phyloP scores from a whole-genome alignment of 2,888 invertebrate genomes.

The Phalera bucephala region DNA sequence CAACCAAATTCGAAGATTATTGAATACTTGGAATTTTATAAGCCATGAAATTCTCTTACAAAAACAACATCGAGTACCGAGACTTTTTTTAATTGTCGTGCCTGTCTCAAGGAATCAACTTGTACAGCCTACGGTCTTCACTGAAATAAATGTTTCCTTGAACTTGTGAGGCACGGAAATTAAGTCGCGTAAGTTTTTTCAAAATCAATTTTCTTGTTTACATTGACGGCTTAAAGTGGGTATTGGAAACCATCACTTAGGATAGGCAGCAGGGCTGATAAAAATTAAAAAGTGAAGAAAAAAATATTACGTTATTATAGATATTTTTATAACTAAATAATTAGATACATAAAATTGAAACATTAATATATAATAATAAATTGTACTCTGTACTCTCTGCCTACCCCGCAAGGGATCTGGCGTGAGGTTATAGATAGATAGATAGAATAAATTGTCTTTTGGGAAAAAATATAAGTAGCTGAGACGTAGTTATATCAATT shows the following conservation, averaged over 20 bases:
- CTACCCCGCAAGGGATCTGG: too few relatives aligned
- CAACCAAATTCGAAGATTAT: not conserved
- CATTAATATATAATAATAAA: too few relatives aligned
- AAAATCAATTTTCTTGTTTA: conserved; percentile 81
- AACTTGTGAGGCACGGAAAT: conserved; percentile 50
- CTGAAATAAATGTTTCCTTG: conserved; percentile 63
- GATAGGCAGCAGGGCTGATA: conserved; percentile 43
- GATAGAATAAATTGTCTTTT: too few relatives aligned
- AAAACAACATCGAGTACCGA: too few relatives aligned
- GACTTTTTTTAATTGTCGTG: conserved; percentile 29
- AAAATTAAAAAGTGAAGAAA: too few relatives aligned
- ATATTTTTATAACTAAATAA: too few relatives aligned
- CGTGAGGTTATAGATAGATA: too few relatives aligned
- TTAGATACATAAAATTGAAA: too few relatives aligned
- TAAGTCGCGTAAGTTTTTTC: conserved; percentile 56
- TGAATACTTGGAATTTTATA: conserved; percentile 11
- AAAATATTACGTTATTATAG: too few relatives aligned
- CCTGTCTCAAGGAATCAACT: conserved; percentile 29
- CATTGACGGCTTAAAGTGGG: conserved; percentile 64
- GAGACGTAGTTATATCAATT: too few relatives aligned
- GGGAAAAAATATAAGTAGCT: too few relatives aligned
- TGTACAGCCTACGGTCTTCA: conserved; percentile 40
- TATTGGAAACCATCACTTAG: conserved; percentile 64
- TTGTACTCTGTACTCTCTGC: too few relatives aligned
- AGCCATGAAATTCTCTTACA: conserved; percentile 4